Evolutionary conservation across 1,140 invertebrate species (phyloP), one percentile per base, ranked within the genome.

Genomic region (Pteromalus puparum): DNA sequence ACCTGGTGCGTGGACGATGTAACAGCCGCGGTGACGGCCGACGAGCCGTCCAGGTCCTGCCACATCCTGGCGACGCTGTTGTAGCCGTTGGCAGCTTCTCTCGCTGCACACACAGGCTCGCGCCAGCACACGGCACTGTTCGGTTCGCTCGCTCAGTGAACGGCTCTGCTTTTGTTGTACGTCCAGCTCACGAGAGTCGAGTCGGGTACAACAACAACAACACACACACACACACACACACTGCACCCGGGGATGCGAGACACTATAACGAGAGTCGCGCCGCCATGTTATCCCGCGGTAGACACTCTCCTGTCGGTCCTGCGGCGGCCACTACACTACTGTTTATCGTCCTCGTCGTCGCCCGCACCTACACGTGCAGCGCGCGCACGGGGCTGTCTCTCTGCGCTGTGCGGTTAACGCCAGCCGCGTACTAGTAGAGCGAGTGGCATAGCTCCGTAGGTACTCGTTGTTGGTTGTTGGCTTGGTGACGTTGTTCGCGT

Each of bases 21-120:
- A 78, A 93, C 87, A 84, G 88, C 89, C 82, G 91, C 88, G 85
- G 90, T 91, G 80, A 93, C 90, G 86, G 88, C 89, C 83, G 91
- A 89, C 80, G 91, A 86, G 87, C 89, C 89, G 87, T 92, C 90
- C 82, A 92, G 85, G 86, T 92, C 91, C 86, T 93, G 91, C 92
- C 92, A 93, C 92, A 93, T 93, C 70, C 90, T 90, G 24, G 34
- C 88, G 84, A 70, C 24, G 88, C 82, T 38, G 72, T 34, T 10
- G 72, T 34, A 70, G 28, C 30, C 72, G 72, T 34, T 30, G 72
- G 30, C 72, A 74, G 34, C 34, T 30, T 34, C 72, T 30, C 24
- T 76, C 73, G 73, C 46, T 12, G 3, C 48, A 21, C 46, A 48
- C 46, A 48, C 15, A 48, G 53, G 53, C 53, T 21, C 53, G 53